phyloP scores from a whole-genome alignment of 2,888 invertebrate genomes.

The Nemapogon koenigi region DNA sequence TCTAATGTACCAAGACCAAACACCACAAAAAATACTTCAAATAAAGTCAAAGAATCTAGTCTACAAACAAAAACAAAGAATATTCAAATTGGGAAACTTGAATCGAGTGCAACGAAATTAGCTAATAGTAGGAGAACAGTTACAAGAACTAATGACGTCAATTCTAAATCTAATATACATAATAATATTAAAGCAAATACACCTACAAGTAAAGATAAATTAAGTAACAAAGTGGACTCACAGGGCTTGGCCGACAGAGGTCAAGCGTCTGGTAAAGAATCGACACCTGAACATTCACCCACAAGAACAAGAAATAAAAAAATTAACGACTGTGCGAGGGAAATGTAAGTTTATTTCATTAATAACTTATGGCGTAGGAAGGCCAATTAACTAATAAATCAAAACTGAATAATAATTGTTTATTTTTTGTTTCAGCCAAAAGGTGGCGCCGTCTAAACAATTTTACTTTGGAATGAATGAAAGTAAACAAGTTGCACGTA shows the following conservation, averaged over 20 bases:
- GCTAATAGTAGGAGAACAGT: constrained; percentile 34
- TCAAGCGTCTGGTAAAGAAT: constrained; percentile 69
- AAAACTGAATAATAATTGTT: neutral
- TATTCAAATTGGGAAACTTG: constrained; percentile 18
- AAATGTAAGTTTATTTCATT: constrained; percentile 31
- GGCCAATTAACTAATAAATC: neutral
- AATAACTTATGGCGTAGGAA: too few species aligned
- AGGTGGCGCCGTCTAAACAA: constrained; percentile 45
- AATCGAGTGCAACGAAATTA: constrained; percentile 26
- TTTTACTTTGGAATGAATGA: constrained; percentile 85
- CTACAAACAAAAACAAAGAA: constrained; percentile 28
- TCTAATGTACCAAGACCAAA: constrained; percentile 36
- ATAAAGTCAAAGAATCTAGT: constrained; percentile 61
- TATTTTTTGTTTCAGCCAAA: constrained; percentile 25
- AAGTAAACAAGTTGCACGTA: constrained; percentile 35
- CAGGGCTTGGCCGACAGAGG: constrained; percentile 49
- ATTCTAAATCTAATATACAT: constrained; percentile 28
- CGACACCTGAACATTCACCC: constrained; percentile 67
- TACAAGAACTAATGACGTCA: constrained; percentile 36
- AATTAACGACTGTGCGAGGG: constrained; percentile 23
- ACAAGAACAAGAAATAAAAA: constrained; percentile 38
- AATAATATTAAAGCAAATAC: constrained; percentile 25
- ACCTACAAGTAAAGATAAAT: constrained; percentile 31
- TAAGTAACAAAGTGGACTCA: constrained; percentile 29
- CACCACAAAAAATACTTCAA: constrained; percentile 50